These are phyloP conservation scores for Nycteola revayana DNA, from an alignment of 2,888 invertebrate genomes.

Conservation along the genomic window DNA sequence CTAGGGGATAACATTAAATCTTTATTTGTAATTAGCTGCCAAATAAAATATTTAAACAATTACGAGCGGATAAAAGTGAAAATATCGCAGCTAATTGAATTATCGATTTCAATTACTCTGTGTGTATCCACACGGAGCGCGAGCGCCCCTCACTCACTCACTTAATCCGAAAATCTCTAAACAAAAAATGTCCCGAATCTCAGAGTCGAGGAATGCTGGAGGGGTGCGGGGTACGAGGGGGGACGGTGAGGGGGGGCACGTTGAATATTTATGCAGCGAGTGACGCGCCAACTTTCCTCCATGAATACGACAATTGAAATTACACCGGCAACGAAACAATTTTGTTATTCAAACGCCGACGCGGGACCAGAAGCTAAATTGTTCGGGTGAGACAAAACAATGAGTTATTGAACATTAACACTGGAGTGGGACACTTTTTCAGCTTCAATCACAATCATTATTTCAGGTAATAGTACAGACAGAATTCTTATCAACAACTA, in stretches of 20 bases:
- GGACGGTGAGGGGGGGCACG: background rate
- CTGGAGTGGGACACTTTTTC: no score
- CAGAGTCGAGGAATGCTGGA: slow-evolving; percentile 4
- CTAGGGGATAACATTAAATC: no score
- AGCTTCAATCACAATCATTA: no score
- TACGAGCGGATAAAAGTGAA: background rate
- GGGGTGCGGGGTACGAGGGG: background rate
- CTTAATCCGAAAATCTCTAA: slow-evolving; percentile 23
- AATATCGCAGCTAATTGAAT: no score
- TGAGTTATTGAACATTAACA: slow-evolving; percentile 28
- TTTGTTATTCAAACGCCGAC: slow-evolving; percentile 32
- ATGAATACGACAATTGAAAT: slow-evolving; percentile 53
- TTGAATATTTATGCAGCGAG: slow-evolving; percentile 43
- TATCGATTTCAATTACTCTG: background rate
- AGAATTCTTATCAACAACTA: no score
- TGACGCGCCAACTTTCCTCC: slow-evolving; percentile 38
- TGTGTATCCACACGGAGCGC: background rate
- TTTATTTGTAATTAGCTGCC: no score
- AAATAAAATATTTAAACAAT: no score
- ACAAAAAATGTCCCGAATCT: slow-evolving; percentile 20
- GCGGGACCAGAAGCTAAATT: slow-evolving; percentile 4
- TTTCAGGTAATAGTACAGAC: no score
- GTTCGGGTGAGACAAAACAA: slow-evolving; percentile 22
- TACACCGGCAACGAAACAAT: slow-evolving; percentile 34
- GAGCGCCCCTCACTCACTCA: slow-evolving; percentile 4